phyloP scores from a whole-genome alignment of 35 echinoderm and acorn worm genomes.

The Lytechinus pictus region DNA sequence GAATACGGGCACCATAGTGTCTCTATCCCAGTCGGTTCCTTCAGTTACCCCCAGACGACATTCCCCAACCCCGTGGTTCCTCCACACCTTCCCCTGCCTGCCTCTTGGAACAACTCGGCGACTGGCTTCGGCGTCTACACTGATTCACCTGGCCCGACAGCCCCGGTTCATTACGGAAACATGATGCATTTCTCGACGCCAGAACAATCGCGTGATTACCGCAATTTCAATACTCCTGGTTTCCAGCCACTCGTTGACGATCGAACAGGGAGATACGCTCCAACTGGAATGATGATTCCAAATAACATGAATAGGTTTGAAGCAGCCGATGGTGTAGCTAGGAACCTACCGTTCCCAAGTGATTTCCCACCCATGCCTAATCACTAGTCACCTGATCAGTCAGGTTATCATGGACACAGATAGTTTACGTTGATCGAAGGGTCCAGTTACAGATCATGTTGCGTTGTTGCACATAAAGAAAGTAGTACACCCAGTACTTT shows the following conservation, averaged over 20 bases:
- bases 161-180: neutral
- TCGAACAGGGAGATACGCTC: neutral
- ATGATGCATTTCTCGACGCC: neutral
- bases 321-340: neutral
- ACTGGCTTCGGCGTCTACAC: neutral
- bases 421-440: no score
- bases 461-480: no score
- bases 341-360: neutral
- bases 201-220: neutral
- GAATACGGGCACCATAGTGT: neutral
- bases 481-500: no score
- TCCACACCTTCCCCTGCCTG: neutral
- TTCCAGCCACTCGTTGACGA: neutral
- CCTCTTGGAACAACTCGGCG: neutral
- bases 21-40: neutral
- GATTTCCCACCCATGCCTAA: neutral
- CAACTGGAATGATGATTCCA: neutral
- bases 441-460: no score
- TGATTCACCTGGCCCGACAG: neutral
- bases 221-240: neutral
- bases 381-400: neutral
- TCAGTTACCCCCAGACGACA: neutral
- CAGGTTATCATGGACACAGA: no score
- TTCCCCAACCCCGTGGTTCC: neutral
- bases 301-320: neutral